Conservation (phyloP, 2,888 invertebrate genomes). For the Drosophila kambysellisi region DNA sequence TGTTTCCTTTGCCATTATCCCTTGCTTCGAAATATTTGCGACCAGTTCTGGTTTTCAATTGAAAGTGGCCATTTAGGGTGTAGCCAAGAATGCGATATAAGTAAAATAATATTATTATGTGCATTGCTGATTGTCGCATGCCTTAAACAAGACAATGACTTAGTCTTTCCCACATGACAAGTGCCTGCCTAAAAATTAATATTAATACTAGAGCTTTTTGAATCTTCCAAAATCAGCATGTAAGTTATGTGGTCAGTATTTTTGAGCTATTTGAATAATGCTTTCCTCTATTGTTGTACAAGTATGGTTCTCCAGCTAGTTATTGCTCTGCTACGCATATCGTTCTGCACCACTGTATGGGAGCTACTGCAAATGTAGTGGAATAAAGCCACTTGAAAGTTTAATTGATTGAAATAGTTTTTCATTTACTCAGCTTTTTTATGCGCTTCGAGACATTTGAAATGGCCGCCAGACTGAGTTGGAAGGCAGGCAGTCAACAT, state of each 20-base stretch:
- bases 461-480: conserved; percentile 50
- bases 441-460: conserved; percentile 34
- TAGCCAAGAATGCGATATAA: conserved; percentile 9
- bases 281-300: neutral
- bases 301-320: neutral
- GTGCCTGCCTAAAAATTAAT: conserved; percentile 6
- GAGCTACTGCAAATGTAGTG: conserved; percentile 20
- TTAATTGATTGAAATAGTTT: conserved; percentile 77
- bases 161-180: conserved; percentile 16
- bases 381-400: conserved; percentile 58
- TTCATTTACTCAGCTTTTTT: conserved; percentile 58
- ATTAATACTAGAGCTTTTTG: neutral
- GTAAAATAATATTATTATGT: conserved; percentile 55
- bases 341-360: conserved; percentile 35
- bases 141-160: conserved; percentile 25
- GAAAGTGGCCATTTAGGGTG: conserved; percentile 42
- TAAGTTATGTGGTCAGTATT: neutral
- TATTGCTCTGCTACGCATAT: neutral
- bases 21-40: conserved; percentile 42
- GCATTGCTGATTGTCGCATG: conserved; percentile 21
- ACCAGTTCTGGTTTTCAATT: conserved; percentile 41
- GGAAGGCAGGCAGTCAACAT: neutral
- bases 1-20: conserved; percentile 41
- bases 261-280: neutral
- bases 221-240: neutral